A percentile compares a stretch with the other conserved stretches of the same genome.
Evolutionary conservation across 2,797 vertebrate species (phyloP).

Genomic region (Mycteria americana): DNA sequence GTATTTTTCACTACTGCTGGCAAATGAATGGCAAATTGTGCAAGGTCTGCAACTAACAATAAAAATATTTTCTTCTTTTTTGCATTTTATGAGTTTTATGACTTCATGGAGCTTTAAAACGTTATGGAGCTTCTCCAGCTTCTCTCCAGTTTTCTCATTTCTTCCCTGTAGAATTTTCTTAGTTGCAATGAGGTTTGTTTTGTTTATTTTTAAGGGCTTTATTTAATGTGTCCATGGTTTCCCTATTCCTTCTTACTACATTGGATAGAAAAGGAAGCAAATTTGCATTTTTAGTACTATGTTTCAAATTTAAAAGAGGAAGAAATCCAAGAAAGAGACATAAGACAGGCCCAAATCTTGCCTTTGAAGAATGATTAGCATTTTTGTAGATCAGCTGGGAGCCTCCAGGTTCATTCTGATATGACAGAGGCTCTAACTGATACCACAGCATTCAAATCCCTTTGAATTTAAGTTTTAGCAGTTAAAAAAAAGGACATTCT

Average conservation of each 20-base stretch:
- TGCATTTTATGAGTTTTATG: not conserved
- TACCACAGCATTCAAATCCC: not conserved
- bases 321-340: not conserved
- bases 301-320: not conserved
- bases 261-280: not conserved
- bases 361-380: not conserved
- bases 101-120: not conserved
- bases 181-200: not conserved
- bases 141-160: not conserved
- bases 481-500: not conserved
- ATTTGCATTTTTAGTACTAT: not conserved
- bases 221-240: not conserved
- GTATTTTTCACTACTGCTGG: not conserved
- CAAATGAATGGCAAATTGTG: constrained; percentile 28
- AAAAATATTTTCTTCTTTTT: not conserved
- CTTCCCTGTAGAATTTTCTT: not conserved
- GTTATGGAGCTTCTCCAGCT: not conserved
- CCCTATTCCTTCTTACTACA: not conserved
- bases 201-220: not conserved
- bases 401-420: not conserved
- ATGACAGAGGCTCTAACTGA: not conserved
- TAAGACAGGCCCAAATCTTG: not conserved
- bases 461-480: not conserved
- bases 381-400: not conserved
- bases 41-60: not conserved